A percentile compares a stretch with the other conserved stretches of the same genome.
These are phyloP conservation scores for Pegoplata infirma DNA, from an alignment of 2,888 invertebrate species.

Conservation along the genomic window DNA sequence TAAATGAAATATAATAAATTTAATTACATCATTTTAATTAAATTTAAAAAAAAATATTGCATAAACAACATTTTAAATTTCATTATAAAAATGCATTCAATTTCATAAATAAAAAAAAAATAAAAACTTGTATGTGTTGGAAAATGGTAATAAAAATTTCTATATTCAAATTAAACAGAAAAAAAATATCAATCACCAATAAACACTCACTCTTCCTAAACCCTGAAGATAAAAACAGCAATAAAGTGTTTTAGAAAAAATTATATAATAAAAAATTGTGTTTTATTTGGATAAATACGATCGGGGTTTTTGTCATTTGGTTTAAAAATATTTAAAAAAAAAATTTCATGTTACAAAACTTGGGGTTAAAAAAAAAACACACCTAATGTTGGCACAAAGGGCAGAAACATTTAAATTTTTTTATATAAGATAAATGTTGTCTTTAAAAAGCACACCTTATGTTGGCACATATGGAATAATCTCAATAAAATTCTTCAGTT, in stretches of 20 bases:
- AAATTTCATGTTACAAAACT: no score
- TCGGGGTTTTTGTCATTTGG: no score
- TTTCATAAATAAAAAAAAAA: slow-evolving; percentile 5
- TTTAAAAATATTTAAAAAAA: no score
- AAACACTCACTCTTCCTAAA: background rate
- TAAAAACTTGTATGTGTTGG: slow-evolving; percentile 12
- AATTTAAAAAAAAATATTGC: background rate
- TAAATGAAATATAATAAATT: background rate
- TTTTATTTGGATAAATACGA: background rate
- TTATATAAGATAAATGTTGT: no score
- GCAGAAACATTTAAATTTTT: no score
- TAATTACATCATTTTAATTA: background rate
- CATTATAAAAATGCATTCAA: background rate
- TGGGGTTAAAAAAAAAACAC: no score
- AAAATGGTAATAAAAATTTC: background rate
- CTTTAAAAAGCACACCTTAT: no score
- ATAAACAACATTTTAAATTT: background rate
- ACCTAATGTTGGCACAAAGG: no score
- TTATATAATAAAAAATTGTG: background rate
- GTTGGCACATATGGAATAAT: no score
- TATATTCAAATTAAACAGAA: slow-evolving; percentile 7
- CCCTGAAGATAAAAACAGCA: slow-evolving; percentile 19
- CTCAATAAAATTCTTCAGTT: no score
- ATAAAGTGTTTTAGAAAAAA: slow-evolving; percentile 54
- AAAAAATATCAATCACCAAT: background rate